Evolutionary conservation across 2,113 vertebrate genomes (phyloP).

Genomic region (Embiotoca jacksoni): DNA sequence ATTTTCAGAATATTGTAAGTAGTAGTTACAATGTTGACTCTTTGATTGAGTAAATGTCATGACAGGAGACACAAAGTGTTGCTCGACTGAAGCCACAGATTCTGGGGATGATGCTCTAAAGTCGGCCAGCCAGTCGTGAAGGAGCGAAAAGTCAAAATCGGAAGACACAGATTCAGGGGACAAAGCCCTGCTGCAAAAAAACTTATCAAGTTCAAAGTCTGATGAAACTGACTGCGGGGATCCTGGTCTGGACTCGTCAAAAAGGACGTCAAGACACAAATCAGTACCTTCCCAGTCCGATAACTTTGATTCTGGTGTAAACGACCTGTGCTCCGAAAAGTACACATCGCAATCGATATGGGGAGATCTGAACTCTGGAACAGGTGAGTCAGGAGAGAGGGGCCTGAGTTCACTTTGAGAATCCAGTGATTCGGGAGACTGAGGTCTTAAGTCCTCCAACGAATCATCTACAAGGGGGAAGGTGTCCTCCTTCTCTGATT

Average conservation of each 20-base stretch:
- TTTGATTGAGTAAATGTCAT: neutral
- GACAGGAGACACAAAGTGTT: neutral
- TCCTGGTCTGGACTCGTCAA: conserved; percentile 15
- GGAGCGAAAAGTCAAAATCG: neutral
- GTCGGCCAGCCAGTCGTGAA: conserved; percentile 31
- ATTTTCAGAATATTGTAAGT: conserved; percentile 5
- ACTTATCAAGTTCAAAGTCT: conserved; percentile 14
- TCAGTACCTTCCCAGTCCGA: conserved; percentile 39
- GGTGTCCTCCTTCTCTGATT: neutral
- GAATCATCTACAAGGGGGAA: neutral
- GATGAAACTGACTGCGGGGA: conserved; percentile 40
- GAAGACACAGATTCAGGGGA: conserved; percentile 20
- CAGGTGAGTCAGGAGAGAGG: conserved; percentile 50
- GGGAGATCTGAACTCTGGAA: conserved; percentile 34
- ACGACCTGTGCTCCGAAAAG: neutral
- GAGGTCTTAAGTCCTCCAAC: neutral
- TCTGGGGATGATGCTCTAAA: conserved; percentile 44
- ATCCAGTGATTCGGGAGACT: neutral
- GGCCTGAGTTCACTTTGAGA: neutral
- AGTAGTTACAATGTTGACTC: conserved; percentile 48
- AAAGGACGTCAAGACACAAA: conserved; percentile 22
- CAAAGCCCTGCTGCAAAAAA: conserved; percentile 4
- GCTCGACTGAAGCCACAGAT: conserved; percentile 29
- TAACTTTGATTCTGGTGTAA: conserved; percentile 27
- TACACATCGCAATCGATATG: neutral